Evolutionary conservation across 1,140 invertebrate species (phyloP).

Genomic region (Coelopa frigida): DNA sequence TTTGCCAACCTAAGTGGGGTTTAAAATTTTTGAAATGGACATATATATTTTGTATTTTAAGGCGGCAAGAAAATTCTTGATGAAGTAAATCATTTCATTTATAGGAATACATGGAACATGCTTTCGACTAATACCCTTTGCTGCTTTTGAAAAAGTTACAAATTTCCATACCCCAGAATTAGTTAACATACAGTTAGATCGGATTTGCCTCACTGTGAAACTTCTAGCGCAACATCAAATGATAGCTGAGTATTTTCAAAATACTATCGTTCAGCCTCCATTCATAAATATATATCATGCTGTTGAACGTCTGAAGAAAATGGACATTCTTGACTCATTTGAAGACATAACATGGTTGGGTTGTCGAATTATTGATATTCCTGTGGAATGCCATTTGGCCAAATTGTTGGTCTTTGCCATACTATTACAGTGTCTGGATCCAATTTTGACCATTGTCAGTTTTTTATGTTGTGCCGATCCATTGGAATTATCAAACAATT

Average conservation of each 20-base stretch:
- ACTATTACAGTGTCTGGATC: constrained; percentile 89
- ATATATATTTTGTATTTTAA: no score
- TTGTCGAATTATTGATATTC: constrained; percentile 77
- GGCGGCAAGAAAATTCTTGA: no score
- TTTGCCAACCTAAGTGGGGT: no score
- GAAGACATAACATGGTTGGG: constrained; percentile 83
- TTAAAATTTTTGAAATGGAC: no score
- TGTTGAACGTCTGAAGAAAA: constrained; percentile 72
- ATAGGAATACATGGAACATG: no score
- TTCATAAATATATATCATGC: constrained; percentile 68
- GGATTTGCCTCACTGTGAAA: constrained; percentile 28
- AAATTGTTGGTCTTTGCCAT: constrained; percentile 89
- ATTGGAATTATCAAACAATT: constrained; percentile 18
- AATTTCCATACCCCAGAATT: constrained; percentile 15
- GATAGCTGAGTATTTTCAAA: constrained; percentile 29
- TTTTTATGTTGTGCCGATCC: constrained; percentile 76
- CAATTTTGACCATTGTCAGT: constrained; percentile 87
- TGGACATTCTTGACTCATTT: constrained; percentile 76
- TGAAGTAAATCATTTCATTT: no score
- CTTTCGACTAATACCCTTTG: constrained; percentile 25
- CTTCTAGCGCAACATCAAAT: constrained; percentile 22
- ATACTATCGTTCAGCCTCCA: constrained; percentile 55
- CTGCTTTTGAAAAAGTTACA: constrained; percentile 12
- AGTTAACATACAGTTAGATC: constrained; percentile 27
- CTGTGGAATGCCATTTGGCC: constrained; percentile 82